Conservation (phyloP, 2,888 invertebrate species). For the Unio pictorum region DNA sequence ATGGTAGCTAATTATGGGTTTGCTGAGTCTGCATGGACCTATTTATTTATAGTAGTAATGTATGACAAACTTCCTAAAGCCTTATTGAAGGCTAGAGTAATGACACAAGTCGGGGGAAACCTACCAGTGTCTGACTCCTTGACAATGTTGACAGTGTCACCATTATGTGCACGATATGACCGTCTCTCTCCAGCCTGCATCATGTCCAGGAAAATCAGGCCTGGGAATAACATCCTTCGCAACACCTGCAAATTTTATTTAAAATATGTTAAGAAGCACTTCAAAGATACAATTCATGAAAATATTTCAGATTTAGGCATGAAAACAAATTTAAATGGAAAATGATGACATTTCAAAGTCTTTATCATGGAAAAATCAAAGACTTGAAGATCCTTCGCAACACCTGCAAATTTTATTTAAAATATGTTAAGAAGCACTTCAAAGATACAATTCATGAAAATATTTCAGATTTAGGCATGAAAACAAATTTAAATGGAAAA, state of each 20-base stretch:
- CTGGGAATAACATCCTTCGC: constrained; percentile 4
- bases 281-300: neutral
- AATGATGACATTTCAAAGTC: too few relatives aligned
- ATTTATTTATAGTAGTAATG: too few relatives aligned
- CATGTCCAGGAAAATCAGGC: neutral
- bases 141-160: neutral
- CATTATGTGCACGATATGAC: neutral
- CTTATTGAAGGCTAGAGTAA: too few relatives aligned
- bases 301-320: too few relatives aligned
- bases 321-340: too few relatives aligned
- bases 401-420: neutral
- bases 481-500: too few relatives aligned
- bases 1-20: too few relatives aligned
- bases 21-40: too few relatives aligned
- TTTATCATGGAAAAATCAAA: too few relatives aligned
- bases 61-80: too few relatives aligned
- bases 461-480: too few relatives aligned
- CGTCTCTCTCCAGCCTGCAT: neutral
- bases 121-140: neutral
- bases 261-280: neutral
- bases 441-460: neutral
- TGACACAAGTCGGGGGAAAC: too few relatives aligned
- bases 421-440: neutral
- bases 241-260: neutral
- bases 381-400: constrained; percentile 1